A percentile compares a stretch with the other conserved stretches of the same genome.
These are phyloP conservation scores for Actinia equina DNA, from an alignment of 64 coral and sea anemone species.

Conservation along the genomic window DNA sequence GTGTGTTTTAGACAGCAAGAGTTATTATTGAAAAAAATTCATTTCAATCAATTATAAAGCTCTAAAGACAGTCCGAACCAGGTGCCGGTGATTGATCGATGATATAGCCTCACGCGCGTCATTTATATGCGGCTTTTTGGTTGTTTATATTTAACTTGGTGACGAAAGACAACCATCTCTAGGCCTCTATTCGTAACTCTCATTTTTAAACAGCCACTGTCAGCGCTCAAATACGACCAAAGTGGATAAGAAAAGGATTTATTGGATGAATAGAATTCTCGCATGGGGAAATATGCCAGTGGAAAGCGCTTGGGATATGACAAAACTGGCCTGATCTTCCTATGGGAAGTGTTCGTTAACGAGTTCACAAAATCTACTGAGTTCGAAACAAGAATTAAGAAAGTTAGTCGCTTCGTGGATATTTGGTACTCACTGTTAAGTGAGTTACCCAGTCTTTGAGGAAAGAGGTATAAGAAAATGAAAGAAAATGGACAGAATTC, in stretches of 20 bases:
- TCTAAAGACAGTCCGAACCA: background rate
- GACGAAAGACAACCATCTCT: background rate
- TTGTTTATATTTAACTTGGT: conserved; percentile 16
- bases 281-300: background rate
- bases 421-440: background rate
- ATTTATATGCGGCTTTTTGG: background rate
- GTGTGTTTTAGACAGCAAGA: background rate
- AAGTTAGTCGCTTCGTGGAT: background rate
- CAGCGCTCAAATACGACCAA: background rate
- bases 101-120: background rate
- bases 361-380: background rate
- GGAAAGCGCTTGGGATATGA: background rate
- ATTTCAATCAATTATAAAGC: conserved; percentile 1
- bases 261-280: background rate
- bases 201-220: background rate
- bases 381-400: background rate
- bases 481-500: background rate
- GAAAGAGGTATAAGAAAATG: background rate
- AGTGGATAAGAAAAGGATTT: background rate
- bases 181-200: background rate
- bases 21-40: background rate
- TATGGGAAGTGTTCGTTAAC: background rate
- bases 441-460: background rate
- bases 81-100: background rate
- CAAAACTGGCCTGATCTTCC: background rate